Percentiles rank a stretch among this genome's conserved stretches.
phyloP scores from a whole-genome alignment of 1,140 invertebrate species.

The Phymorhynchus buccinoides region DNA sequence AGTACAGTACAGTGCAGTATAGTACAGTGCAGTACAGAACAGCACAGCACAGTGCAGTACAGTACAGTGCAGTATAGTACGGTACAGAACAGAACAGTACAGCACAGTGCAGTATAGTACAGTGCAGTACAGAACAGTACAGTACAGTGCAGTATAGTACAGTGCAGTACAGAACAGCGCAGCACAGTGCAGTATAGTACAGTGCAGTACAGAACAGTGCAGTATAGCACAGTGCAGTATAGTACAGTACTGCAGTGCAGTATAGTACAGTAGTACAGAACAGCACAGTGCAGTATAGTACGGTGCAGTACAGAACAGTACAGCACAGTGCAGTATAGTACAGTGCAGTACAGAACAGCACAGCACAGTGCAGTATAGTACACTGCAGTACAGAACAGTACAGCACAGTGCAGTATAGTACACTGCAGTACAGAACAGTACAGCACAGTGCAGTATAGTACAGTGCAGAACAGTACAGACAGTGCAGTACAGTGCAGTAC shows the following conservation, averaged over 20 bases:
- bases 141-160: constrained; percentile 30
- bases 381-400: neutral
- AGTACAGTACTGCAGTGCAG: neutral
- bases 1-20: constrained; percentile 28
- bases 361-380: neutral
- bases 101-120: constrained; percentile 21
- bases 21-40: constrained; percentile 16
- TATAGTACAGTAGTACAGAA: neutral
- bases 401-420: neutral
- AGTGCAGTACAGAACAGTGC: neutral
- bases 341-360: neutral
- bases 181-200: neutral
- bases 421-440: too few relatives aligned
- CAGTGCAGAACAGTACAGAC: too few relatives aligned
- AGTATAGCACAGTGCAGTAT: neutral
- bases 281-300: neutral
- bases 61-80: constrained; percentile 26
- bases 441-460: too few relatives aligned
- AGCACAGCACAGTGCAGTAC: constrained; percentile 28
- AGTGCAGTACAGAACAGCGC: constrained; percentile 7
- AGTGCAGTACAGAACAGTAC: constrained; percentile 29
- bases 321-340: neutral
- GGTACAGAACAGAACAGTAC: constrained; percentile 5
- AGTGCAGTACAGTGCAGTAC: too few relatives aligned
- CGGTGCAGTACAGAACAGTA: too few relatives aligned